These are phyloP conservation scores for Cydia strobilella DNA, from an alignment of 1,140 invertebrate species.

Conservation along the genomic window DNA sequence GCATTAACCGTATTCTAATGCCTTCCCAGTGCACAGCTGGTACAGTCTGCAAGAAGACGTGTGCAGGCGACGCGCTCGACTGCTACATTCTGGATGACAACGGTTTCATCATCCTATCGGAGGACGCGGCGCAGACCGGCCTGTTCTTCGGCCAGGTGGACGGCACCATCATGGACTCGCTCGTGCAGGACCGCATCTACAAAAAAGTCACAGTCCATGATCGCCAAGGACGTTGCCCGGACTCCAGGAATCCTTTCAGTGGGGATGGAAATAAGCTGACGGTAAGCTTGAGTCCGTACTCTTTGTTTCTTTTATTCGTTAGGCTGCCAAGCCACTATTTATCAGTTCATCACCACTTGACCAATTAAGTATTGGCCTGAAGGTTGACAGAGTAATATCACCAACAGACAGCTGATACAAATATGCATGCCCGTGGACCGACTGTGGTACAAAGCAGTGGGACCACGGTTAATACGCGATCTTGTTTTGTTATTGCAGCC, in stretches of 20 bases:
- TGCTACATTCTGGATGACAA: conserved; percentile 96
- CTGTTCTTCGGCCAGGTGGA: conserved; percentile 96
- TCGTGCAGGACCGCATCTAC: conserved; percentile 94
- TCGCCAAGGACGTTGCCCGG: conserved; percentile 93
- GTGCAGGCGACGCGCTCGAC: conserved; percentile 91
- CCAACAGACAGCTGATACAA: not conserved
- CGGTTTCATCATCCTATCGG: conserved; percentile 95
- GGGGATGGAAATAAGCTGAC: conserved; percentile 79
- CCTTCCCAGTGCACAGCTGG: conserved; percentile 85
- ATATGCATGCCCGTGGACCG: too few relatives aligned
- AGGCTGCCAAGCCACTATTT: too few relatives aligned
- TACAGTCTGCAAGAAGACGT: conserved; percentile 88
- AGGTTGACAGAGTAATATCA: not conserved
- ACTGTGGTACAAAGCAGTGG: too few relatives aligned
- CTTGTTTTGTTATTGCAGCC: conserved; percentile 58
- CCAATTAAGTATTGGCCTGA: too few relatives aligned
- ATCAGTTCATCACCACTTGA: too few relatives aligned
- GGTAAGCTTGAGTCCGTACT: conserved; percentile 39
- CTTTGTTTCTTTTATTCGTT: too few relatives aligned
- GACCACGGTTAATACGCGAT: too few relatives aligned
- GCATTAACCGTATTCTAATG: not conserved
- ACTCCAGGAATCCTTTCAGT: conserved; percentile 86
- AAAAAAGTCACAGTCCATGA: conserved; percentile 92
- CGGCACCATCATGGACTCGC: conserved; percentile 96
- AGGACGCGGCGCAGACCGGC: conserved; percentile 90